Conservation (phyloP, 2,888 invertebrate genomes). For the Epirrhoe alternata region DNA sequence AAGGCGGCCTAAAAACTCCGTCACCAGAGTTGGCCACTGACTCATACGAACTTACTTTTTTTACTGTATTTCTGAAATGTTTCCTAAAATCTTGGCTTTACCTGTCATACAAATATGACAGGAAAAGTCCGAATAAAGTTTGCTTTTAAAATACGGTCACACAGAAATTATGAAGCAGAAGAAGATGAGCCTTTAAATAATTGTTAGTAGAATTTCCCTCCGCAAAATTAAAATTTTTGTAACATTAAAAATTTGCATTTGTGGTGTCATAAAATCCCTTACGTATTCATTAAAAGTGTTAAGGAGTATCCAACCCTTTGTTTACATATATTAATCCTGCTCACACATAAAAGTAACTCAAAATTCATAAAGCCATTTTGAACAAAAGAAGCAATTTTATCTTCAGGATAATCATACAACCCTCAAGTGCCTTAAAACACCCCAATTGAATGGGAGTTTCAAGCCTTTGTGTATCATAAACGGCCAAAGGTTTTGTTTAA, state of each 20-base stretch:
- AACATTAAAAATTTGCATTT: background rate
- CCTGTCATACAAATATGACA: too few relatives aligned
- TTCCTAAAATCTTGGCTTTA: too few relatives aligned
- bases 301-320: slow-evolving; percentile 19
- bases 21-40: too few relatives aligned
- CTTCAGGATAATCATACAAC: slow-evolving; percentile 42
- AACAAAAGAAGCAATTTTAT: slow-evolving; percentile 45
- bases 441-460: slow-evolving; percentile 43
- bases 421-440: slow-evolving; percentile 34
- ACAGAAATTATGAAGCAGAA: too few relatives aligned
- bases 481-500: slow-evolving; percentile 50
- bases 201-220: background rate
- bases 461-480: slow-evolving; percentile 50
- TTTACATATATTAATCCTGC: slow-evolving; percentile 25
- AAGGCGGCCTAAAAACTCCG: too few relatives aligned
- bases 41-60: too few relatives aligned
- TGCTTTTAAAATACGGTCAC: too few relatives aligned
- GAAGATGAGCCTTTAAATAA: too few relatives aligned
- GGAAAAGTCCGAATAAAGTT: too few relatives aligned
- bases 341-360: slow-evolving; percentile 36
- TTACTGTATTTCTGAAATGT: too few relatives aligned
- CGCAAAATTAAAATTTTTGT: background rate
- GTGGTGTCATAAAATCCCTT: slow-evolving; percentile 12
- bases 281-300: slow-evolving; percentile 22
- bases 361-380: slow-evolving; percentile 40